Evolutionary conservation across 2,113 vertebrate species (phyloP), one percentile per base, ranked within the genome.

Genomic region (Acrocephalus arundinaceus): DNA sequence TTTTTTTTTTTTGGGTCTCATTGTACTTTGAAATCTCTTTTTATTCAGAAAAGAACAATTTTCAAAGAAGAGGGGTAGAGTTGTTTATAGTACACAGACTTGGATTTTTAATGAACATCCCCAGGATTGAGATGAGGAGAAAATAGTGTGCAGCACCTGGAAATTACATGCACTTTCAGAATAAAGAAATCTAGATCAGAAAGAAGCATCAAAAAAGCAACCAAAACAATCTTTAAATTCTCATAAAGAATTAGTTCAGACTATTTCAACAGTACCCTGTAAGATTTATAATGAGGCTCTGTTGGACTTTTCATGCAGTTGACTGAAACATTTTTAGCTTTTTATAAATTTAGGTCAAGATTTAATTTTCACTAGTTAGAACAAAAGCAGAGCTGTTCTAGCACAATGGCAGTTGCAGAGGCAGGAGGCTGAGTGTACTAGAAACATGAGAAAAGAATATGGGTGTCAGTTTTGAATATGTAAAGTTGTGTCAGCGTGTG

Each of bases 301-400:
- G 48, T 51, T 90, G n/a, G 88, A 87, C 97, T 91, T 88, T 75
- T 79, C 71, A 43, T 81, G 68, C 55, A 63, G 45, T 59, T 91
- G 93, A 92, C 96, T 85, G 93, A 65, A 85, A 96, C 88, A 62
- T 79, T 94, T 91, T 92, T 94, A 73, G 70, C 43, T 94, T 78
- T 93, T 90, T 58, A 59, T 90, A 94, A 95, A 96, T 96, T 90
- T 97, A 96, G 96, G 91, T 95, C 83, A 96, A 97, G 96, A 91
- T 97, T 98, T 96, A 96, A 96, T 98, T 98, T 97, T 92, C 70
- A 48, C 80, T 77, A 82, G 73, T 96, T 91, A 96, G 94, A 97
- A 96, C 85, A 95, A 96, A 96, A 97, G 94, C 94, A 85, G 96
- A 97, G 93, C 92, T 76, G 71, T 96, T 96, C 59, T 75, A 94